phyloP scores from a whole-genome alignment of 2,797 vertebrate genomes.

The Hozukius guyotensis region DNA sequence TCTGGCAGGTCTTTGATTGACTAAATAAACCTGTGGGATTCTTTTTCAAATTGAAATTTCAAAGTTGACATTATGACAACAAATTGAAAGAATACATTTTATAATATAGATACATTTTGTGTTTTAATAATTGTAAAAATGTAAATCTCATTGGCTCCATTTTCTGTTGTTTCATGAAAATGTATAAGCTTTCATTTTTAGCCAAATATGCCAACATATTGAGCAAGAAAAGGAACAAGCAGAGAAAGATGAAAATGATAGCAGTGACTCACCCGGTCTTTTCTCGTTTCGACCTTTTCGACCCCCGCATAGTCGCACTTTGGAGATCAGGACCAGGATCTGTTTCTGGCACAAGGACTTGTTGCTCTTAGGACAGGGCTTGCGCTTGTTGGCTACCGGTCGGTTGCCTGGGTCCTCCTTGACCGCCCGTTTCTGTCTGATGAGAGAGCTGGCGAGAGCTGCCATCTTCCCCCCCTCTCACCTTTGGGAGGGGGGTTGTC shows the following conservation, averaged over 20 bases:
- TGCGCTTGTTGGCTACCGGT: slow-evolving; percentile 88
- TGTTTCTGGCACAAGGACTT: slow-evolving; percentile 94
- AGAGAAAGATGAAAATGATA: slow-evolving; percentile 18
- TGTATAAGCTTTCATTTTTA: background rate
- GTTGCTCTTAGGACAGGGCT: slow-evolving; percentile 91
- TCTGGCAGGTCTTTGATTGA: background rate
- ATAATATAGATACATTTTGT: background rate
- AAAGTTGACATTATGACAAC: background rate
- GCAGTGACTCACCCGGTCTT: slow-evolving; percentile 85
- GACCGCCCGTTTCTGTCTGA: slow-evolving; percentile 93
- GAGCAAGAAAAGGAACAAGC: background rate
- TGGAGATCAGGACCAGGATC: slow-evolving; percentile 91
- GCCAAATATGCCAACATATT: background rate
- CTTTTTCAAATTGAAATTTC: background rate
- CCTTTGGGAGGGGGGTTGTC: slow-evolving; percentile 84
- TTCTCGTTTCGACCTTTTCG: slow-evolving; percentile 84
- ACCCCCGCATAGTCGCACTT: slow-evolving; percentile 90
- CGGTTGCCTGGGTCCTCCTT: slow-evolving; percentile 88
- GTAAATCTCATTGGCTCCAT: background rate
- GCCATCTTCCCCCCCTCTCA: slow-evolving; percentile 91
- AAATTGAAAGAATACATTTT: background rate
- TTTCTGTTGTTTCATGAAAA: background rate
- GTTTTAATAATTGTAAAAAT: background rate
- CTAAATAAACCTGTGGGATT: background rate
- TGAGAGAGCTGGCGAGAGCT: slow-evolving; percentile 93